phyloP scores from a whole-genome alignment of 2,113 vertebrate species.

The Polypterus senegalus region DNA sequence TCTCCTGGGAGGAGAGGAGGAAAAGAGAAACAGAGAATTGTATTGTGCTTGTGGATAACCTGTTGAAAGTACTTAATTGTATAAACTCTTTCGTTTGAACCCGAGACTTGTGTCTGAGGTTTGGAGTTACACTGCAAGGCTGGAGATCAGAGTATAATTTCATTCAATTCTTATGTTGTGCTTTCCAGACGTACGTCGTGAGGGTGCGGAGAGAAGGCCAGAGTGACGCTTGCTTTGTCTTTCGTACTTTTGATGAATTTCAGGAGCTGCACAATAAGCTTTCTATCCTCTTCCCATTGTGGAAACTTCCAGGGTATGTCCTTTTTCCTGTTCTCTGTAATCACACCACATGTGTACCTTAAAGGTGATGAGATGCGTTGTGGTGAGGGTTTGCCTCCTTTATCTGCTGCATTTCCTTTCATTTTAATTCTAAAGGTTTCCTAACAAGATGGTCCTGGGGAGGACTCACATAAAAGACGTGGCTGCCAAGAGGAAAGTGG shows the following conservation, averaged over 20 bases:
- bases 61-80: too few species aligned
- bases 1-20: too few species aligned
- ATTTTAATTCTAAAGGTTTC: slow-evolving; percentile 54
- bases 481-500: slow-evolving; percentile 87
- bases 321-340: background rate
- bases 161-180: slow-evolving; percentile 4
- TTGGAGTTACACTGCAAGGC: too few species aligned
- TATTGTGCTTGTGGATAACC: too few species aligned
- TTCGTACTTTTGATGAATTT: slow-evolving; percentile 95
- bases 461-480: slow-evolving; percentile 95
- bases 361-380: background rate
- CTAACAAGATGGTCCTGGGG: slow-evolving; percentile 88
- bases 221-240: slow-evolving; percentile 77
- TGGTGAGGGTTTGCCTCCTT: too few species aligned
- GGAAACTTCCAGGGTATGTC: slow-evolving; percentile 87
- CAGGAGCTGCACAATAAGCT: slow-evolving; percentile 97
- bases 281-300: slow-evolving; percentile 83
- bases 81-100: too few species aligned
- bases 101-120: too few species aligned
- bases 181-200: slow-evolving; percentile 77
- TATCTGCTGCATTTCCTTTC: slow-evolving; percentile 1
- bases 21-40: too few species aligned
- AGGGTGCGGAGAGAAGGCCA: slow-evolving; percentile 81
- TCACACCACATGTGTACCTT: background rate
- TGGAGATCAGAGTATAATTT: too few species aligned